Evolutionary conservation across 2,888 invertebrate genomes (phyloP).

Genomic region (Molorchus minor): DNA sequence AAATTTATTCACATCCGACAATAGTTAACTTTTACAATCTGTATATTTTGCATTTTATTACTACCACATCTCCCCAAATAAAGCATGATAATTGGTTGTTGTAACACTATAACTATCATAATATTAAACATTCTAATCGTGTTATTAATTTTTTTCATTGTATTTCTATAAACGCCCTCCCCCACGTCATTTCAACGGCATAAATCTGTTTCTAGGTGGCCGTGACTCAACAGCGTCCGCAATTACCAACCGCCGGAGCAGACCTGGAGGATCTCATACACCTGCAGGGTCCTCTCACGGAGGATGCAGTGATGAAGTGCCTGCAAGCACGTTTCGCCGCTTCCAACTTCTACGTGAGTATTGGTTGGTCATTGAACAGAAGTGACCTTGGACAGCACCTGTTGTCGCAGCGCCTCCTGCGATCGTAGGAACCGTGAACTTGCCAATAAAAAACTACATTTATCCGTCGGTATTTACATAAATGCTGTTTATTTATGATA

Average conservation of each 20-base stretch:
- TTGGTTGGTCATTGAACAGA: conserved; percentile 55
- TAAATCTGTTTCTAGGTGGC: conserved; percentile 26
- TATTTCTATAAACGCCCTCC: too few species aligned
- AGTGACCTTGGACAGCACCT: conserved; percentile 53
- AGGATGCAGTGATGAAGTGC: conserved; percentile 92
- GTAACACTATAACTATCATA: too few species aligned
- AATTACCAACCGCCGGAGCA: conserved; percentile 53
- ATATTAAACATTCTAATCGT: too few species aligned
- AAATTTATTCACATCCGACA: too few species aligned
- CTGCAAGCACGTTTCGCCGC: conserved; percentile 89
- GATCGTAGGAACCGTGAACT: conserved; percentile 53
- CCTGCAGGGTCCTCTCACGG: conserved; percentile 90
- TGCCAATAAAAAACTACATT: conserved; percentile 49
- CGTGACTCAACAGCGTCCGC: conserved; percentile 45
- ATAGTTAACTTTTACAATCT: too few species aligned
- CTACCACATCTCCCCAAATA: too few species aligned
- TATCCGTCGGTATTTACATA: conserved; percentile 47
- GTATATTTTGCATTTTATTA: too few species aligned
- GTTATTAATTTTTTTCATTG: too few species aligned
- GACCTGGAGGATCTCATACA: conserved; percentile 91
- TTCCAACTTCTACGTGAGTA: conserved; percentile 87
- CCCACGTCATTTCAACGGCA: too few species aligned
- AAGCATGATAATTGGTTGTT: too few species aligned
- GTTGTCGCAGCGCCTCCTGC: conserved; percentile 48
- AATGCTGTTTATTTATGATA: conserved; percentile 47